Evolutionary conservation across 23 tunicate species (phyloP).

Genomic region (Phallusia fumigata): DNA sequence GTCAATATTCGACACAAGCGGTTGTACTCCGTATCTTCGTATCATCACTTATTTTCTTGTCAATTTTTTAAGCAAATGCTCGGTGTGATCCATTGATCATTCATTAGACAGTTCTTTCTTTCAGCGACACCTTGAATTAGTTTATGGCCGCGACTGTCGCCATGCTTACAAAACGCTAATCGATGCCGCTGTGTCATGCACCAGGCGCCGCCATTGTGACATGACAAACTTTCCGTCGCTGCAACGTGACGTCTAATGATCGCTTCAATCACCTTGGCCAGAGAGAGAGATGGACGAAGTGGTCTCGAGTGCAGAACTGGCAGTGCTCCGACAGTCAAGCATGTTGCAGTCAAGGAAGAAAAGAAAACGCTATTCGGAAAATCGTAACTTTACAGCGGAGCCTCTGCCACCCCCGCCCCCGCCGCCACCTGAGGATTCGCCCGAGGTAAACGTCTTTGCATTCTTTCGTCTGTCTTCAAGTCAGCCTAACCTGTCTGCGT

Average conservation of each 20-base stretch:
- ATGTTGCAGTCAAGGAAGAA: background rate
- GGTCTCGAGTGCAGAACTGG: background rate
- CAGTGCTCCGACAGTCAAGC: background rate
- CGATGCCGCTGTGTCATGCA: background rate
- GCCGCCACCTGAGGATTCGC: constrained; percentile 26
- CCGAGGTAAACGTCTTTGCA: background rate
- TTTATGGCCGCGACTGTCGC: constrained; percentile 10
- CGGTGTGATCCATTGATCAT: background rate
- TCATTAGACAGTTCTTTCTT: constrained; percentile 3
- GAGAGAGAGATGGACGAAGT: background rate
- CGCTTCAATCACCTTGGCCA: background rate
- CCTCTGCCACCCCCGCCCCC: constrained; percentile 49
- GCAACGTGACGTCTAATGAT: background rate
- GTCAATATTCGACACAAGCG: too few relatives aligned
- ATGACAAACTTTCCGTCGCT: background rate
- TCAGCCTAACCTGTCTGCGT: background rate
- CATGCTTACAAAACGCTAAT: background rate
- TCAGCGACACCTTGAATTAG: background rate
- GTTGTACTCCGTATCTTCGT: too few relatives aligned
- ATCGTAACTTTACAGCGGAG: background rate
- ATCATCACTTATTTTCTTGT: too few relatives aligned
- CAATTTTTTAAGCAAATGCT: too few relatives aligned
- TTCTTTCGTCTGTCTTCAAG: constrained; percentile 8
- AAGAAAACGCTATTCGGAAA: constrained; percentile 7
- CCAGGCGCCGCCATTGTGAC: constrained; percentile 9